Evolutionary conservation across 2,797 vertebrate genomes (phyloP), one percentile per base, ranked within the genome.

Genomic region (Leptoclinus maculatus): DNA sequence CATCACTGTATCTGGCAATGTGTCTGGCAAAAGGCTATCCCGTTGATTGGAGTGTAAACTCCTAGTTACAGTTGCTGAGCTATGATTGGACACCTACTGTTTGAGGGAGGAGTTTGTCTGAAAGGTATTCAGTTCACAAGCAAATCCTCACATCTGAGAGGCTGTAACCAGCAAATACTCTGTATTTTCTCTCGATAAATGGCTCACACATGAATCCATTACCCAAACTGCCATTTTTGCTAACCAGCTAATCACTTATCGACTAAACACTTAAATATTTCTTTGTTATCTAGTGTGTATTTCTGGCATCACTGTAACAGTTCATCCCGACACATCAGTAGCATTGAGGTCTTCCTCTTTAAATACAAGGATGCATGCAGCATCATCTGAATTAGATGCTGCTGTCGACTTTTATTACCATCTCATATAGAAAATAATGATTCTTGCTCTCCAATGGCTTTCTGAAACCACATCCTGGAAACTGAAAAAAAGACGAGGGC

Each of bases 361-460:
- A 21, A 64, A 54, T 43, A 67, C 0, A 4, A 71, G 41, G 53
- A 66, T 64, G 36, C 32, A 36, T 54, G 12, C 53, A 54, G 51
- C 71, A 78, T 77, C 54, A 47, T 83, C 68, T 76, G 58, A 78
- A 84, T 83, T 85, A 80, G 65, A 68, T 23, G 66, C 58, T 68
- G 49, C 65, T 70, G 80, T 87, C 51, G 0, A 53, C 60, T 78
- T 80, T 78, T 73, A 75, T 83, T 78, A 79, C 57, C 29, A 64
- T 83, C 70, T 68, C 11, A 54, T 66, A 41, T 13, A 57, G 66
- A 78, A 74, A 77, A 79, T 73, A 71, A 77, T 67, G 17, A 84
- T 68, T 74, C 23, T 47, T 74, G 21, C 27, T 70, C 23, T 57
- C 51, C 49, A 49, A 13, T 57, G 58, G 29, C 23, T 80, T 66